Evolutionary conservation across 2,888 invertebrate species (phyloP).

Genomic region (Coronaproctus castanopsis): DNA sequence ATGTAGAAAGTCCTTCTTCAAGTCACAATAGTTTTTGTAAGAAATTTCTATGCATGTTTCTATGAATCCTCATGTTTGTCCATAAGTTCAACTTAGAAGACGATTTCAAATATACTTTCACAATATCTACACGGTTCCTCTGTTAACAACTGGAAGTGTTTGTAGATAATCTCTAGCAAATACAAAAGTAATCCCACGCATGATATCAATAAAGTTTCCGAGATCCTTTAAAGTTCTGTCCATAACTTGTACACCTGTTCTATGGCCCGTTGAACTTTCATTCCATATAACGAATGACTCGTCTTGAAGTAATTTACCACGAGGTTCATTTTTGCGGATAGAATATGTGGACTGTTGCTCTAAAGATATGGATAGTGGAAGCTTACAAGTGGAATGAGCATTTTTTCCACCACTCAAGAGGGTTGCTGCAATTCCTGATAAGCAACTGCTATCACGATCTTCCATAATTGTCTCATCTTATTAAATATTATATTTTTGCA

Average conservation of each 20-base stretch:
- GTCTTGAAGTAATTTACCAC: slow-evolving; percentile 1
- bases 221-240: slow-evolving; percentile 1
- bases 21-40: not conserved
- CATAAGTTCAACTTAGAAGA: not conserved
- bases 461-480: not conserved
- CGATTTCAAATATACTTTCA: not conserved
- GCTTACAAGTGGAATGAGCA: not conserved
- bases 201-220: not conserved
- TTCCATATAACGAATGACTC: slow-evolving; percentile 2
- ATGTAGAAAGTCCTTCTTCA: not conserved
- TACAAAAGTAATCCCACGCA: slow-evolving; percentile 2
- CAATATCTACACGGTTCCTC: not conserved
- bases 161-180: not conserved
- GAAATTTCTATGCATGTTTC: not conserved
- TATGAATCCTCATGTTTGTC: not conserved
- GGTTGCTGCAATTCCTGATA: not conserved
- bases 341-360: not conserved
- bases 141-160: not conserved
- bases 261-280: slow-evolving; percentile 2
- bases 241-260: not conserved
- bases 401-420: not conserved
- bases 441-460: not conserved
- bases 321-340: not conserved
- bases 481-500: not conserved
- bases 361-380: not conserved